These are phyloP conservation scores for Alentia gelatinosa DNA, from an alignment of 2,888 invertebrate species.

Conservation along the genomic window DNA sequence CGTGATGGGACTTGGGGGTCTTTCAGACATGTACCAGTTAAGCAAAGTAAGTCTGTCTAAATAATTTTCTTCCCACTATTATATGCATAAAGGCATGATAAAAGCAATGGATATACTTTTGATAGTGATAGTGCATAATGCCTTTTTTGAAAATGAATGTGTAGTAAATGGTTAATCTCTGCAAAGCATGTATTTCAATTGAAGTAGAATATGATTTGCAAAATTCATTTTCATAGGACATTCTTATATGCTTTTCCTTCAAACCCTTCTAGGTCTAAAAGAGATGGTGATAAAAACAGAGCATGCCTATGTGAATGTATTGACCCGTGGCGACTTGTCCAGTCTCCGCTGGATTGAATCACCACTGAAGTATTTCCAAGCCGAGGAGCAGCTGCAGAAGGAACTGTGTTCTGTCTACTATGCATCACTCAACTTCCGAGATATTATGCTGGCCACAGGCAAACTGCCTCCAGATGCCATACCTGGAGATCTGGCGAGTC, in stretches of 20 bases:
- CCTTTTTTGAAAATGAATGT: no score
- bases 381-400: slow-evolving; percentile 79
- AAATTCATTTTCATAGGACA: no score
- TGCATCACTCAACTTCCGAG: slow-evolving; percentile 97
- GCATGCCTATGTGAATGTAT: slow-evolving; percentile 96
- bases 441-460: slow-evolving; percentile 98
- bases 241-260: background rate
- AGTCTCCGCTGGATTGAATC: slow-evolving; percentile 96
- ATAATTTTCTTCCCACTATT: no score
- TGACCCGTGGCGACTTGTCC: slow-evolving; percentile 95
- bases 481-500: slow-evolving; percentile 85
- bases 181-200: no score
- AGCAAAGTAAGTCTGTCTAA: background rate
- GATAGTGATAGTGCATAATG: no score
- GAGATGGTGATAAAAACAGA: slow-evolving; percentile 83
- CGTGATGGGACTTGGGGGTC: slow-evolving; percentile 92
- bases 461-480: slow-evolving; percentile 98
- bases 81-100: no score
- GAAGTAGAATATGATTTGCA: no score
- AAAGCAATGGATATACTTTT: no score
- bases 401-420: slow-evolving; percentile 94
- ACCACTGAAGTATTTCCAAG: slow-evolving; percentile 81
- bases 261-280: background rate
- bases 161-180: no score
- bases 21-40: slow-evolving; percentile 89